These are phyloP conservation scores for Leptopterna dolabrata DNA, from an alignment of 2,888 invertebrate species.

Conservation along the genomic window DNA sequence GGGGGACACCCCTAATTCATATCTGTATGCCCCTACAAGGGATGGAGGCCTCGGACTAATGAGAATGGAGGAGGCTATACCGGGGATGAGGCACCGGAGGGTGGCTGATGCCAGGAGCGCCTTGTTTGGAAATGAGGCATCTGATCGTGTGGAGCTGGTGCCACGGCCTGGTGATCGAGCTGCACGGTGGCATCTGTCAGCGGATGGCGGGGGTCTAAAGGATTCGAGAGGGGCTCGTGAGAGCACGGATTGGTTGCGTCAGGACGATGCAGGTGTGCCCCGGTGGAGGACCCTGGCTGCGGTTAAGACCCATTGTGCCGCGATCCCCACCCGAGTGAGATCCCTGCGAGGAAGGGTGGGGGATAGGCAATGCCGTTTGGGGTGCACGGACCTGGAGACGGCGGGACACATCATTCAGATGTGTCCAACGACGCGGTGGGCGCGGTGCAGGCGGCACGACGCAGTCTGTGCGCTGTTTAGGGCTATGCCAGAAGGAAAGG, in stretches of 20 bases:
- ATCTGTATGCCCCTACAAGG: slow-evolving; percentile 65
- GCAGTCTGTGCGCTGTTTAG: neutral
- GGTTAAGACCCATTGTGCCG: neutral
- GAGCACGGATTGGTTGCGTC: no score
- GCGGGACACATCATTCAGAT: slow-evolving; percentile 65
- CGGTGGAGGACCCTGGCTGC: no score
- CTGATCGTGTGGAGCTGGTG: no score
- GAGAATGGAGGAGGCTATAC: slow-evolving; percentile 62
- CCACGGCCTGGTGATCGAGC: no score
- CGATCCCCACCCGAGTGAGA: no score
- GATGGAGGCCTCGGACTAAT: no score
- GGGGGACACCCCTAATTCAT: slow-evolving; percentile 63
- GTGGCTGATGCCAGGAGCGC: neutral
- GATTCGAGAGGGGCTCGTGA: no score
- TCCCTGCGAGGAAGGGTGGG: no score
- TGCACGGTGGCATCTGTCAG: neutral
- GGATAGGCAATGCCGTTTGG: slow-evolving; percentile 64
- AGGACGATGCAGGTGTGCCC: no score
- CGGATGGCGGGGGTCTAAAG: no score
- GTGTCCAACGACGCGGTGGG: slow-evolving; percentile 66
- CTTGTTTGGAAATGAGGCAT: neutral
- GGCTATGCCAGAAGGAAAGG: neutral
- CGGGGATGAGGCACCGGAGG: neutral
- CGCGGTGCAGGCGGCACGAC: no score
- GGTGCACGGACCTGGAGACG: slow-evolving; percentile 65